A percentile compares a stretch with the other conserved stretches of the same genome.
These are phyloP conservation scores for Phyllopteryx taeniolatus DNA, from an alignment of 2,113 vertebrate species.

Conservation along the genomic window DNA sequence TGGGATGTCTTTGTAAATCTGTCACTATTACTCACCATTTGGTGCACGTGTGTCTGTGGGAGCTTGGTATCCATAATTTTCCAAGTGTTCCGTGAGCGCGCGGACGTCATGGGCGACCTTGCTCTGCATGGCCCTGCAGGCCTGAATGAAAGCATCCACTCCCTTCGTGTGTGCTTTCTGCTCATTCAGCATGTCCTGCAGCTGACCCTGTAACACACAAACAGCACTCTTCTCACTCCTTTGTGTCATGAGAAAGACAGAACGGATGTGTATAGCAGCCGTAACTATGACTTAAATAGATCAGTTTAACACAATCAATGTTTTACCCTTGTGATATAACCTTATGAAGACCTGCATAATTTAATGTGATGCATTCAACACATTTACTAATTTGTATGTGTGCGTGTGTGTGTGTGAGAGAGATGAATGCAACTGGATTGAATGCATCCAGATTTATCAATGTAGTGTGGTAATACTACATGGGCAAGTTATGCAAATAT, in stretches of 20 bases:
- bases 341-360: too few relatives aligned
- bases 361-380: too few relatives aligned
- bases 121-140: constrained; percentile 75
- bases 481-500: too few relatives aligned
- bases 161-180: constrained; percentile 58
- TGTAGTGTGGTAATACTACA: too few relatives aligned
- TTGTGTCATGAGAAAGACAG: neutral
- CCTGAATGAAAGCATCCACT: constrained; percentile 73
- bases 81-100: constrained; percentile 74
- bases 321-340: too few relatives aligned
- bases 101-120: constrained; percentile 75
- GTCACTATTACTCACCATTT: constrained; percentile 64
- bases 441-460: too few relatives aligned
- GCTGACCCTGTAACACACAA: constrained; percentile 65
- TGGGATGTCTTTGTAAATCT: neutral
- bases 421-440: too few relatives aligned
- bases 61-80: constrained; percentile 81
- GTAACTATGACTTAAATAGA: too few relatives aligned
- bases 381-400: too few relatives aligned
- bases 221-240: neutral
- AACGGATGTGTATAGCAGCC: too few relatives aligned
- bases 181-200: constrained; percentile 64
- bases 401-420: too few relatives aligned
- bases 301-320: too few relatives aligned
- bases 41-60: constrained; percentile 28